Conservation (phyloP, 2,888 invertebrate species). For the Athrips mouffetella region DNA sequence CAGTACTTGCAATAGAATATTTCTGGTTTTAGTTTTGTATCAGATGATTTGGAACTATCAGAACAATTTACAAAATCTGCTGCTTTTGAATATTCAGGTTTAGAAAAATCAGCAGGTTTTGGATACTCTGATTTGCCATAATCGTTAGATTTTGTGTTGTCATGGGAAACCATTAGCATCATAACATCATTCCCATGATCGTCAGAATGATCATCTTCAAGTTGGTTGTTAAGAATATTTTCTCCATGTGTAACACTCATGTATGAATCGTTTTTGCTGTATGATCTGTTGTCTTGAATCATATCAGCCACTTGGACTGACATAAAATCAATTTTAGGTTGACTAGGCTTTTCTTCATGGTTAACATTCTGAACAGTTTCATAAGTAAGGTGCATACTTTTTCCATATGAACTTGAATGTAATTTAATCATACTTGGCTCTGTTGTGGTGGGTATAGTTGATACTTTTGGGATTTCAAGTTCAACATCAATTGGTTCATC, state of each 20-base stretch:
- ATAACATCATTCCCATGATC: slow-evolving; percentile 5
- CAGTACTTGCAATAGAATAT: slow-evolving; percentile 1
- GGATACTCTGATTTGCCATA: background rate
- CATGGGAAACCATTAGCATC: background rate
- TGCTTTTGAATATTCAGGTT: too few species aligned
- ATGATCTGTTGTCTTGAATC: background rate
- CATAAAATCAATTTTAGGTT: background rate
- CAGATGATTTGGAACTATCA: background rate
- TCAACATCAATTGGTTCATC: slow-evolving; percentile 5
- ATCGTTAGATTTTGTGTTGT: background rate
- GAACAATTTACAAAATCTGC: too few species aligned
- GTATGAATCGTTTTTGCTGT: background rate
- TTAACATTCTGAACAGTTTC: background rate
- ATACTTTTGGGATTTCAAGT: background rate
- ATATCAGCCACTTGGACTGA: slow-evolving; percentile 3
- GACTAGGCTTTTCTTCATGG: background rate
- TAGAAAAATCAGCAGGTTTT: background rate
- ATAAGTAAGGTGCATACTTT: background rate
- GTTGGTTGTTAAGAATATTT: background rate
- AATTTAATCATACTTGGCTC: slow-evolving; percentile 1
- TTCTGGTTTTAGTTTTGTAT: background rate
- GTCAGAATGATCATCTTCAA: background rate
- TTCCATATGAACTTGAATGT: background rate
- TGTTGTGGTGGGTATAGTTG: slow-evolving; percentile 1
- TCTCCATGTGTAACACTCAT: background rate